Evolutionary conservation across 1,140 invertebrate species (phyloP), one percentile per base, ranked within the genome.

Genomic region (Triops longicaudatus): DNA sequence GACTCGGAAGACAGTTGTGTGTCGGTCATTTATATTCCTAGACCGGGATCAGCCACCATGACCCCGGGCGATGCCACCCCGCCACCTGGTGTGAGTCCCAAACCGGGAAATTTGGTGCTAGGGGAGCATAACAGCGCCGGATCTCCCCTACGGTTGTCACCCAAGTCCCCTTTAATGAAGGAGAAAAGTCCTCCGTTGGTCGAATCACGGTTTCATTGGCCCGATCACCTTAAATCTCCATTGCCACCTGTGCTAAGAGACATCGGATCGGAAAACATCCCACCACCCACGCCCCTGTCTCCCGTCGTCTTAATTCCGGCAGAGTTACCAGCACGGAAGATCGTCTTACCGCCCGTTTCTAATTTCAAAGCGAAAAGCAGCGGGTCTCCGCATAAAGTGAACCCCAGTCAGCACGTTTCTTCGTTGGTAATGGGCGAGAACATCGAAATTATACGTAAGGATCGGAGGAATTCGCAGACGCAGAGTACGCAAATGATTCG

Each of bases 1-100:
- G 94, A 96, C 83, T 95, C 93, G 1, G 93, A 96, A 84, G 94
- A 96, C 80, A 94, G 92, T 84, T 94, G 95, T 82, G 93, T 93
- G 42, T 95, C 93, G 73, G 94, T 96, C 10, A 96, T 96, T 81
- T 95, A 91, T 81, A 90, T 95, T 79, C 93, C 93, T 71, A 91
- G 91, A 81, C 86, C 86, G 78, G 87, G 88, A 77, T 81, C 80
- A 75, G 72, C 81, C 26, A 80, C 50, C 1, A 63, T 63, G 50
- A 78, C 26, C 26, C 43, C 17, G 73, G 42, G 50, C 78, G 28
- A 76, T 37, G 43, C 50, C 2, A 43, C 75, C 11, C 74, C 28
- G 22, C 37, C 28, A 12, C 44, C 50, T 26, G 28, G 28, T 6
- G 77, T 75, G 3, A 75, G 75, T 14, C 31, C 31, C 31, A 79